Conservation (phyloP, 2,888 invertebrate species). For the Meloe dianella region DNA sequence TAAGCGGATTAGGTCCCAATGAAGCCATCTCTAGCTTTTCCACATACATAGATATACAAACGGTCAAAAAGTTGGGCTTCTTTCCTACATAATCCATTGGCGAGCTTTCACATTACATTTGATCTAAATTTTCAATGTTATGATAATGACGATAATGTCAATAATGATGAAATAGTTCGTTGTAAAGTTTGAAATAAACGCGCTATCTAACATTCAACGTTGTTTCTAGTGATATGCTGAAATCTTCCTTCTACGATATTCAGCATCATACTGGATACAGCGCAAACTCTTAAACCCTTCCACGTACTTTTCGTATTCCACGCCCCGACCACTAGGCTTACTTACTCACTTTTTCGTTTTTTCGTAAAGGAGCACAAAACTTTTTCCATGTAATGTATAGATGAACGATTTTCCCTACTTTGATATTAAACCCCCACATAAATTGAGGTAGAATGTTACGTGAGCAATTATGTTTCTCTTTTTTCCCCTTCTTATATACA, state of each 20-base stretch:
- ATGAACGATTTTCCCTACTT: constrained; percentile 33
- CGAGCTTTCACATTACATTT: constrained; percentile 46
- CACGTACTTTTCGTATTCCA: constrained; percentile 48
- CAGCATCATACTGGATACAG: constrained; percentile 38
- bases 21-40: constrained; percentile 54
- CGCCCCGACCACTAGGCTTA: constrained; percentile 57
- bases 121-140: constrained; percentile 35
- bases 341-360: constrained; percentile 55
- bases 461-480: constrained; percentile 31
- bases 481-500: neutral
- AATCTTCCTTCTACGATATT: constrained; percentile 31
- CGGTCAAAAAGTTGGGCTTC: constrained; percentile 51
- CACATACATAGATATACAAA: constrained; percentile 15
- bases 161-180: neutral
- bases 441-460: constrained; percentile 29
- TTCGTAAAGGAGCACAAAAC: constrained; percentile 42
- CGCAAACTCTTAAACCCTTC: constrained; percentile 52
- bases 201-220: constrained; percentile 25
- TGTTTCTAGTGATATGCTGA: constrained; percentile 22
- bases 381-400: constrained; percentile 45
- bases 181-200: constrained; percentile 2
- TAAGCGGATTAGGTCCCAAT: constrained; percentile 61
- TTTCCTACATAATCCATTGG: constrained; percentile 57
- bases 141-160: neutral
- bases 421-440: constrained; percentile 29